These are phyloP conservation scores for Micronycteris hirsuta DNA, from an alignment of 2,113 vertebrate genomes.

Conservation along the genomic window DNA sequence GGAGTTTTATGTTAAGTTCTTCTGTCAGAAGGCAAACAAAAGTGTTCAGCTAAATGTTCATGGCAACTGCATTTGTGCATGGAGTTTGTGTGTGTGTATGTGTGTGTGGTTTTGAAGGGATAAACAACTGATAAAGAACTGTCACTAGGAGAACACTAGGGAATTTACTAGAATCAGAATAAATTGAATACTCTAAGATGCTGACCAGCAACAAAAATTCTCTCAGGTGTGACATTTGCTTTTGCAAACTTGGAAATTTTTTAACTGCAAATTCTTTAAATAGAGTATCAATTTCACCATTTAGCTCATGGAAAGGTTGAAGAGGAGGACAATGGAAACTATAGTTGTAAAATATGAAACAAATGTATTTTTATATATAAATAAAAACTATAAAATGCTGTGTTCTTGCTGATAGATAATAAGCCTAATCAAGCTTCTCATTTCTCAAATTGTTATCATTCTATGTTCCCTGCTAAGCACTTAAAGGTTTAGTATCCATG, in stretches of 20 bases:
- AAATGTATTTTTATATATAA: not conserved
- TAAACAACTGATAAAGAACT: not conserved
- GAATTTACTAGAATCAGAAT: slow-evolving; percentile 7
- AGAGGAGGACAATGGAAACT: not conserved
- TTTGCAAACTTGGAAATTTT: slow-evolving; percentile 12
- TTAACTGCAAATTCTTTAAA: not conserved
- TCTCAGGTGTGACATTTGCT: not conserved
- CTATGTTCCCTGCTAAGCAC: not conserved
- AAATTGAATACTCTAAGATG: not conserved
- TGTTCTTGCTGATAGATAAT: not conserved
- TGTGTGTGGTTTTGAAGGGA: not conserved
- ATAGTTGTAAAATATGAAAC: not conserved
- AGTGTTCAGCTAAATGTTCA: not conserved
- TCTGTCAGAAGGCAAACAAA: not conserved
- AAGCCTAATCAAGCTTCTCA: not conserved
- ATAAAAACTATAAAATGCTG: not conserved
- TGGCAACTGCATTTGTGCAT: not conserved
- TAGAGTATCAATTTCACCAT: not conserved
- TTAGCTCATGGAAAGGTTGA: not conserved
- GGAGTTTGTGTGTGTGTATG: fast-evolving
- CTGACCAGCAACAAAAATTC: slow-evolving; percentile 17
- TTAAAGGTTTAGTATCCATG: not conserved
- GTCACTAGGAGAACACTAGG: not conserved
- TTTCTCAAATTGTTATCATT: not conserved
- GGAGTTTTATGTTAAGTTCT: not conserved